phyloP scores from a whole-genome alignment of 2,888 invertebrate genomes.

The Homarus gammarus region DNA sequence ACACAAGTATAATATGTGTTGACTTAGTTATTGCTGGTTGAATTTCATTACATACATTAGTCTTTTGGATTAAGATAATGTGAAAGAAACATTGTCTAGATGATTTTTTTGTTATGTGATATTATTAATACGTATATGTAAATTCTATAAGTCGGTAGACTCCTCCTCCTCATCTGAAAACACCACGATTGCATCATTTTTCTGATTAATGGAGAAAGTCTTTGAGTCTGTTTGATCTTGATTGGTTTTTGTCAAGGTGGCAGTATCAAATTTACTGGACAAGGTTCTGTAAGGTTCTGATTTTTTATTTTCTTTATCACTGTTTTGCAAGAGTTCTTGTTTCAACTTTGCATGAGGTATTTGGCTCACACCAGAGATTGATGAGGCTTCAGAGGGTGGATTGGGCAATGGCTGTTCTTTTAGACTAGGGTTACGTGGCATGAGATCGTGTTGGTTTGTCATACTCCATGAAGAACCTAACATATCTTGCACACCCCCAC shows the following conservation, averaged over 20 bases:
- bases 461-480: constrained; percentile 43
- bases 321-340: not conserved
- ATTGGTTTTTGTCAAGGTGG: too few species aligned
- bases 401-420: constrained; percentile 56
- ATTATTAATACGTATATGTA: too few species aligned
- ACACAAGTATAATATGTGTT: too few species aligned
- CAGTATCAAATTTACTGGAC: not conserved
- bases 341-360: not conserved
- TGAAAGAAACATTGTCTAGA: too few species aligned
- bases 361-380: constrained; percentile 14
- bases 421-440: constrained; percentile 18
- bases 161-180: constrained; percentile 21
- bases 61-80: too few species aligned
- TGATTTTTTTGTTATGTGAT: too few species aligned
- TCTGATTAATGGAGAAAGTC: not conserved
- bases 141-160: constrained; percentile 23
- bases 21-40: too few species aligned
- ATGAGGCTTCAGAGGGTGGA: constrained; percentile 33
- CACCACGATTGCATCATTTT: not conserved
- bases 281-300: not conserved
- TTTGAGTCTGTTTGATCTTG: not conserved
- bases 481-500: constrained; percentile 48
- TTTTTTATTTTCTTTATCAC: not conserved
- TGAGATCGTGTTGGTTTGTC: constrained; percentile 52
- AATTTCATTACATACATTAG: too few species aligned